Evolutionary conservation across 2,888 invertebrate genomes (phyloP).

Genomic region (Schrankia costaestrigalis): DNA sequence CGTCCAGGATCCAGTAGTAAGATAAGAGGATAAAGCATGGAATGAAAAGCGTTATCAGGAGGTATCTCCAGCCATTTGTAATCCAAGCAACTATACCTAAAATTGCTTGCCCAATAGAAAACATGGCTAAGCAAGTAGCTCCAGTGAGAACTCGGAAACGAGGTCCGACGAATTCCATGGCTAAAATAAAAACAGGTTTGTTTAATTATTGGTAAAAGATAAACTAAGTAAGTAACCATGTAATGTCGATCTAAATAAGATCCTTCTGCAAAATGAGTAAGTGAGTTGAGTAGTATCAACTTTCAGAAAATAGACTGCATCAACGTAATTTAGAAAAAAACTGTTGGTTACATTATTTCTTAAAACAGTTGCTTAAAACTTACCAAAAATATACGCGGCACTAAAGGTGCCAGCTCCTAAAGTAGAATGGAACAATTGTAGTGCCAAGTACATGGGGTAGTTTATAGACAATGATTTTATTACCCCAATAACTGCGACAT

Average conservation of each 20-base stretch:
- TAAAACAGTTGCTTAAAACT: not conserved
- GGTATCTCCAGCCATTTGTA: conserved; percentile 83
- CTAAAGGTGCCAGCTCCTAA: conserved; percentile 76
- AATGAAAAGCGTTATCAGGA: conserved; percentile 83
- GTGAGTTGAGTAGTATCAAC: not conserved
- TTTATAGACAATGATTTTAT: conserved; percentile 76
- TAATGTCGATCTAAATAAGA: no score
- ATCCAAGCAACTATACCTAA: conserved; percentile 84
- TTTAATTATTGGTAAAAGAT: not conserved
- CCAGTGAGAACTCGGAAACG: conserved; percentile 86
- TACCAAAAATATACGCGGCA: conserved; percentile 66
- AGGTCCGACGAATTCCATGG: conserved; percentile 87
- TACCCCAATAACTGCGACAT: conserved; percentile 66
- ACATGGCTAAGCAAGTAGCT: conserved; percentile 84
- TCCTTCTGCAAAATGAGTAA: no score
- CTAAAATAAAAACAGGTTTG: conserved; percentile 51
- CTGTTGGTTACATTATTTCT: not conserved
- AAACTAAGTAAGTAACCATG: no score
- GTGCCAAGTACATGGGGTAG: conserved; percentile 73
- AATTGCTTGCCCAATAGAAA: conserved; percentile 85
- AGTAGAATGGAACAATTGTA: conserved; percentile 76
- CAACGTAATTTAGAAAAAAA: no score
- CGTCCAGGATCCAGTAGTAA: conserved; percentile 82
- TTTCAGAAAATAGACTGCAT: no score
- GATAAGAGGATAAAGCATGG: conserved; percentile 84